Conservation (phyloP, 2,113 vertebrate species). For the Myrmecophaga tridactyla region DNA sequence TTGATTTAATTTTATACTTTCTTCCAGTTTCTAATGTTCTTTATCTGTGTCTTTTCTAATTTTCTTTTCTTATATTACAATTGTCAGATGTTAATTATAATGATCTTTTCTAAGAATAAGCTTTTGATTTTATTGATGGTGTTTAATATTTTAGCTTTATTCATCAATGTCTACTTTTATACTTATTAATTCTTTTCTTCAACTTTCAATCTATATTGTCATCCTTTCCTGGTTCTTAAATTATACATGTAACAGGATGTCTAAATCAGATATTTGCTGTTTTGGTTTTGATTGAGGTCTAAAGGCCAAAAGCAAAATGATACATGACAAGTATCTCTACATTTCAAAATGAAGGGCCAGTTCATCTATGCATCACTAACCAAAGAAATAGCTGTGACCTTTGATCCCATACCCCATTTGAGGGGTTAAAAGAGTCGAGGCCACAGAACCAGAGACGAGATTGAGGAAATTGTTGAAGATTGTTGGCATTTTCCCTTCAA, state of each 20-base stretch:
- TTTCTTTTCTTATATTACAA: not conserved
- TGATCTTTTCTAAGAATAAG: not conserved
- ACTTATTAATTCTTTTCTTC: not conserved
- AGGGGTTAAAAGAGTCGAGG: not conserved
- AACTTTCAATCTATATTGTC: not conserved
- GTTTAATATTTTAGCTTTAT: not conserved
- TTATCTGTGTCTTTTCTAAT: not conserved
- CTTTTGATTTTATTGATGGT: not conserved
- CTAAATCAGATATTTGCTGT: not conserved
- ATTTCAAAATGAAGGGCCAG: not conserved
- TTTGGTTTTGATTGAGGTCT: not conserved
- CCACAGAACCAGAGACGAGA: not conserved
- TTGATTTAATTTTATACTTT: not conserved
- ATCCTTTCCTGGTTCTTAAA: not conserved
- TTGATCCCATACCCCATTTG: too few species aligned
- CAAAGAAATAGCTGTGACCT: not conserved
- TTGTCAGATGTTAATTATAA: not conserved
- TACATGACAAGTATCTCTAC: not conserved
- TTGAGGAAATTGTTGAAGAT: not conserved
- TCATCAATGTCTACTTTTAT: not conserved
- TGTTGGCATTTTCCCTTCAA: not conserved
- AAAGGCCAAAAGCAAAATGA: not conserved
- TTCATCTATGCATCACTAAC: not conserved
- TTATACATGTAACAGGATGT: not conserved
- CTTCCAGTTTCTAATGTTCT: not conserved